Percentiles rank a stretch among this genome's conserved stretches.
These are phyloP conservation scores for Strix aluco DNA, from an alignment of 2,113 vertebrate species.

Conservation along the genomic window DNA sequence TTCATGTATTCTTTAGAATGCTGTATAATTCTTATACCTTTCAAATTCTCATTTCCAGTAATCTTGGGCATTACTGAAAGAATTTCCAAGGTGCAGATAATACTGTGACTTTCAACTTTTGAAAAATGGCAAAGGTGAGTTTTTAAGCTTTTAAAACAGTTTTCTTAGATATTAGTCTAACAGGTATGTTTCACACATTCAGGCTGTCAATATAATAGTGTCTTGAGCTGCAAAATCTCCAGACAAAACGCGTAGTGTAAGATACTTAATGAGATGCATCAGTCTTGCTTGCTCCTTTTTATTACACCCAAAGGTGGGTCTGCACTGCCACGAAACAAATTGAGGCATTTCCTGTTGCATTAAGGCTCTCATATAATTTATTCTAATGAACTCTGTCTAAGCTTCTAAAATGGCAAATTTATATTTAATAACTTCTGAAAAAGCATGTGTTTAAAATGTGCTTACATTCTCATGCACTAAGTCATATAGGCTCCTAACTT, in stretches of 20 bases:
- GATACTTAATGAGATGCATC: background rate
- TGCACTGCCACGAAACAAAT: background rate
- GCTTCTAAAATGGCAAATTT: conserved; percentile 37
- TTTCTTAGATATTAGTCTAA: background rate
- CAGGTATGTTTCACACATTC: background rate
- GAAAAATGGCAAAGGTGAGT: background rate
- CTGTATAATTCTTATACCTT: background rate
- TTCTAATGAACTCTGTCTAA: conserved; percentile 36
- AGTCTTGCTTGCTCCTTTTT: background rate
- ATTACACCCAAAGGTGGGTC: background rate
- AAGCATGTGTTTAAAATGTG: background rate
- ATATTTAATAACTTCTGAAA: conserved; percentile 31
- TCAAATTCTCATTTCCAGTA: background rate
- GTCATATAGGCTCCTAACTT: background rate
- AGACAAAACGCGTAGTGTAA: background rate
- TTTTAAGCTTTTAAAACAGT: background rate
- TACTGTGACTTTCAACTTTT: background rate
- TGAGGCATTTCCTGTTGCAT: background rate
- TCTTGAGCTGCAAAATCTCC: background rate
- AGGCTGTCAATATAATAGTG: background rate
- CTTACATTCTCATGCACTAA: background rate
- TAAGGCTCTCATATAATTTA: conserved; percentile 18
- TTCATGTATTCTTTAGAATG: conserved; percentile 6
- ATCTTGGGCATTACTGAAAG: background rate
- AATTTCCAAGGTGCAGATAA: background rate